Conservation (phyloP, 2,113 vertebrate species). For the Epinephelus lanceolatus region DNA sequence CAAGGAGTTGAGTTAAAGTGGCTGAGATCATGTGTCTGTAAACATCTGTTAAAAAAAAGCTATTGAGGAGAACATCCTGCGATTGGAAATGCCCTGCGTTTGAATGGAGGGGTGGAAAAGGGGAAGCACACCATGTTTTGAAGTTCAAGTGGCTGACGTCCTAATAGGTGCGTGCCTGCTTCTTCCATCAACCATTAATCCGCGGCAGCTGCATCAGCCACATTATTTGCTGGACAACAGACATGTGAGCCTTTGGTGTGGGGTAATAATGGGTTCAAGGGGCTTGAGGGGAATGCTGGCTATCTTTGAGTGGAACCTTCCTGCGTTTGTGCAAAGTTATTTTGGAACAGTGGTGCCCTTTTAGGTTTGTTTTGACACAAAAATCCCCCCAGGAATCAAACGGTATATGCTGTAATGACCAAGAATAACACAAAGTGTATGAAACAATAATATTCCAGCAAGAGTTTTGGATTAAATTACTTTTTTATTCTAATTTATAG, state of each 20-base stretch:
- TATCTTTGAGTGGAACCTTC: constrained; percentile 72
- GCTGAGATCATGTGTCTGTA: constrained; percentile 65
- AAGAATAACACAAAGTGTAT: constrained; percentile 41
- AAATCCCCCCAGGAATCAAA: constrained; percentile 11
- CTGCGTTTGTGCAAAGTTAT: constrained; percentile 65
- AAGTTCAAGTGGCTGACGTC: constrained; percentile 76
- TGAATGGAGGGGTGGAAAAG: constrained; percentile 43
- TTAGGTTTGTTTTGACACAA: constrained; percentile 43
- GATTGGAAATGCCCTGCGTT: constrained; percentile 57
- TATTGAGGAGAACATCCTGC: constrained; percentile 68
- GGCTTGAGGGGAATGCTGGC: constrained; percentile 49
- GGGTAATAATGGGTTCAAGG: constrained; percentile 67
- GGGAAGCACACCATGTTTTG: constrained; percentile 73
- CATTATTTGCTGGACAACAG: constrained; percentile 62
- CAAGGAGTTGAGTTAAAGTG: constrained; percentile 56
- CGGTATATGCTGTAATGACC: constrained; percentile 6
- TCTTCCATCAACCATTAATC: constrained; percentile 70
- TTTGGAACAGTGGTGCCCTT: constrained; percentile 56
- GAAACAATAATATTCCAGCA: constrained; percentile 60
- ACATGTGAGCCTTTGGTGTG: constrained; percentile 63
- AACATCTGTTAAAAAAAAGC: constrained; percentile 47
- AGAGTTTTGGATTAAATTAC: constrained; percentile 76
- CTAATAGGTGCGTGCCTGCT: constrained; percentile 64
- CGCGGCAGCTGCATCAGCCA: constrained; percentile 52
- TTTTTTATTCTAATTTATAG: constrained; percentile 80